A percentile compares a stretch with the other conserved stretches of the same genome.
phyloP scores from a whole-genome alignment of 2,797 vertebrate species.

The Potorous gilbertii region DNA sequence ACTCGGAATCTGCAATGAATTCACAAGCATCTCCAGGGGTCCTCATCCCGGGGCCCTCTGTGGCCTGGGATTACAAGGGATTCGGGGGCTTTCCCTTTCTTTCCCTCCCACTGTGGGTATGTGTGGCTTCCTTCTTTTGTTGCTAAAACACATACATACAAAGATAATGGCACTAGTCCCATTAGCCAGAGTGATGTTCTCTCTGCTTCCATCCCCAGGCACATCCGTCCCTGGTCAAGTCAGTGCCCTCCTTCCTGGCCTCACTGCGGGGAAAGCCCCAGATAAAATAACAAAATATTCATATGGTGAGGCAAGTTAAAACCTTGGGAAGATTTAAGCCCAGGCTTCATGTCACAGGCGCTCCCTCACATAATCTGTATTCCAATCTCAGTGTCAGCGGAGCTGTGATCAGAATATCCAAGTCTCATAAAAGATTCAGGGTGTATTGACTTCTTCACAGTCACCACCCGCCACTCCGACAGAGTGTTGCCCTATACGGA shows the following conservation, averaged over 20 bases:
- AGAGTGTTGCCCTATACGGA: constrained; percentile 72
- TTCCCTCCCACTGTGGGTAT: neutral
- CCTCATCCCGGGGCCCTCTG: neutral
- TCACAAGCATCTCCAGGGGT: constrained; percentile 58
- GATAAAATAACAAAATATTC: constrained; percentile 65
- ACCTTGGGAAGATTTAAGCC: constrained; percentile 77
- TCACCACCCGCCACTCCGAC: constrained; percentile 60
- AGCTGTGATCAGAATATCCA: constrained; percentile 94
- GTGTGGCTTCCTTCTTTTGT: constrained; percentile 56
- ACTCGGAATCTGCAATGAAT: constrained; percentile 72
- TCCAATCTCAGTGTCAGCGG: constrained; percentile 86
- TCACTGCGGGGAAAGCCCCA: constrained; percentile 14
- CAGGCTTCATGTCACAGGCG: constrained; percentile 68
- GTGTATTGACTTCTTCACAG: constrained; percentile 89
- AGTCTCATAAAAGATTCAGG: constrained; percentile 95
- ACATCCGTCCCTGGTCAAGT: constrained; percentile 42
- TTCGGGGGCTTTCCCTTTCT: constrained; percentile 46
- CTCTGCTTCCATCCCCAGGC: constrained; percentile 47
- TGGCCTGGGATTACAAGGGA: constrained; percentile 56
- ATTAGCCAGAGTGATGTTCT: constrained; percentile 47
- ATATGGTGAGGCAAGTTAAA: constrained; percentile 52
- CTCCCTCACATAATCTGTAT: constrained; percentile 86
- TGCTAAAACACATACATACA: constrained; percentile 40
- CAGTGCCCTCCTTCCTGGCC: constrained; percentile 6
- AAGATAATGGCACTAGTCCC: constrained; percentile 50